These are phyloP conservation scores for Melanchra persicariae DNA, from an alignment of 2,888 invertebrate species.

Conservation along the genomic window DNA sequence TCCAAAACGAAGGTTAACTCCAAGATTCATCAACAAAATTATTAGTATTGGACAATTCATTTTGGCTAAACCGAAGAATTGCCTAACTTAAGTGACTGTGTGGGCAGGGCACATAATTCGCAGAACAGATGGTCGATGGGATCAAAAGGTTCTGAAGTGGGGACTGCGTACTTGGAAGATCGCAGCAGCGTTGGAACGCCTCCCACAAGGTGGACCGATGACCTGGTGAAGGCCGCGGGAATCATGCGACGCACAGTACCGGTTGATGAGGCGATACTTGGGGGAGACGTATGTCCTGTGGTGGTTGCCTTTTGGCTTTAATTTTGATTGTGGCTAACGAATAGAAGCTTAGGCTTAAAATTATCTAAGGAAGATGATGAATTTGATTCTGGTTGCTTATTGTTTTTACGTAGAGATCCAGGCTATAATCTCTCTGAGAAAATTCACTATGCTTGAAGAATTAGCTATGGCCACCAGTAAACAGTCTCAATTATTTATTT, in stretches of 20 bases:
- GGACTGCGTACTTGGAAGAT: background rate
- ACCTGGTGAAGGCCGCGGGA: background rate
- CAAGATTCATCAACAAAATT: background rate
- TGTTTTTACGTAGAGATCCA: background rate
- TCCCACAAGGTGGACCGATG: background rate
- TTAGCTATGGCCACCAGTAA: background rate
- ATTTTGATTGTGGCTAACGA: background rate
- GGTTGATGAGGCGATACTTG: background rate
- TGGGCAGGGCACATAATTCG: background rate
- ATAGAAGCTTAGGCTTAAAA: background rate
- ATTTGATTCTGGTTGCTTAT: background rate
- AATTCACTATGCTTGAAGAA: background rate
- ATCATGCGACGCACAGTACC: background rate
- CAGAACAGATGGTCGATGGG: too few relatives aligned
- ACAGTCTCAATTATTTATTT: background rate
- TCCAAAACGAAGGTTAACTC: background rate
- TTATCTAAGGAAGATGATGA: background rate
- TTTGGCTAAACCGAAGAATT: background rate
- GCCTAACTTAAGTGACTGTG: too few relatives aligned
- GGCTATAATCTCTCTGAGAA: background rate
- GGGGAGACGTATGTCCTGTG: background rate
- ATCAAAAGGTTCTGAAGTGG: too few relatives aligned
- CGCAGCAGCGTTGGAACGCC: too few relatives aligned
- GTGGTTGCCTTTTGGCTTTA: background rate
- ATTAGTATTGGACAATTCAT: background rate